These are phyloP conservation scores for Aphelenchoides fujianensis DNA, from an alignment of 1,140 invertebrate genomes.

Conservation along the genomic window DNA sequence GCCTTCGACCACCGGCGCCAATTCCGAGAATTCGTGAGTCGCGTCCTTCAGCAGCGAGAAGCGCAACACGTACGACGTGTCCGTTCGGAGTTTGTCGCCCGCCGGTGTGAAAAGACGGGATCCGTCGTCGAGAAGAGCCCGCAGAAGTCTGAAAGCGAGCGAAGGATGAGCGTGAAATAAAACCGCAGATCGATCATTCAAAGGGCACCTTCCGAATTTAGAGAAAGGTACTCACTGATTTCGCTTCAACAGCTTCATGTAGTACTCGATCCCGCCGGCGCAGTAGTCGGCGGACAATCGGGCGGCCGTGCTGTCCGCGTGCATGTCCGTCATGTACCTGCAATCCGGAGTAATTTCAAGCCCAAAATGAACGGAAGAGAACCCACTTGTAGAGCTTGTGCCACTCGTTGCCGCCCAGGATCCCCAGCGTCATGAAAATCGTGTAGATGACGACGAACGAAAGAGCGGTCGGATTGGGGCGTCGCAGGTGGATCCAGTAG, in stretches of 20 bases:
- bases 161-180: too few relatives aligned
- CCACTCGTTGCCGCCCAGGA: background rate
- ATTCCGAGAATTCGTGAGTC: slow-evolving; percentile 38
- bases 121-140: slow-evolving; percentile 36
- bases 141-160: slow-evolving; percentile 40
- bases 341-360: slow-evolving; percentile 15
- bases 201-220: too few relatives aligned
- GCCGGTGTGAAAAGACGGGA: slow-evolving; percentile 29
- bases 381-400: slow-evolving; percentile 13
- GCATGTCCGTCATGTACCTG: slow-evolving; percentile 45
- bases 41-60: slow-evolving; percentile 47
- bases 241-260: slow-evolving; percentile 47
- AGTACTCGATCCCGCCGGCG: slow-evolving; percentile 48
- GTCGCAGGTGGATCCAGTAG: slow-evolving; percentile 3
- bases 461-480: background rate
- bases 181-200: too few relatives aligned
- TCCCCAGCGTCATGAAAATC: slow-evolving; percentile 4
- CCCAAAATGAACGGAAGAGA: background rate
- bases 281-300: slow-evolving; percentile 35
- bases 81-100: slow-evolving; percentile 35
- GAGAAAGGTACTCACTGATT: slow-evolving; percentile 35
- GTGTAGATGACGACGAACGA: slow-evolving; percentile 4
- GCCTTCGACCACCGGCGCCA: slow-evolving; percentile 37
- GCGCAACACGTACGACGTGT: slow-evolving; percentile 34
- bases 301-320: slow-evolving; percentile 38